These are phyloP conservation scores for Rhagium mordax DNA, from an alignment of 2,888 invertebrate species.

Conservation along the genomic window DNA sequence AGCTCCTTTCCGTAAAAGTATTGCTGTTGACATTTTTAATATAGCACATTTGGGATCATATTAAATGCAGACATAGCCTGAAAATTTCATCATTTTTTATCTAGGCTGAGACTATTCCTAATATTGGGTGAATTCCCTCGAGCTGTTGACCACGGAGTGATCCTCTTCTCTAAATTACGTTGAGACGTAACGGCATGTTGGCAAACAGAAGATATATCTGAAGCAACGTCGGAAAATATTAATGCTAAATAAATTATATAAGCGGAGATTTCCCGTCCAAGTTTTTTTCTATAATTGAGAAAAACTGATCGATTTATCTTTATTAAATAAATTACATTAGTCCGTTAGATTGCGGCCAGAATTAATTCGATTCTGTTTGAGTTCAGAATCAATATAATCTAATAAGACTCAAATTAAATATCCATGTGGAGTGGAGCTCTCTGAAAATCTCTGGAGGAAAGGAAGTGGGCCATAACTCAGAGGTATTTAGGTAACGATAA, in stretches of 20 bases:
- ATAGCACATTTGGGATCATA: too few relatives aligned
- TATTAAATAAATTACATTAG: conserved; percentile 15
- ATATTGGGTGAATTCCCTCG: too few relatives aligned
- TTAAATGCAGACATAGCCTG: too few relatives aligned
- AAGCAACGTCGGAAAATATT: not conserved
- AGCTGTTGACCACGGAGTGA: not conserved
- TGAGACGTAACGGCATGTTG: not conserved
- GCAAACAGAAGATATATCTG: not conserved
- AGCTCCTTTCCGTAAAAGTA: too few relatives aligned
- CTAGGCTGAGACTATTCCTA: too few relatives aligned
- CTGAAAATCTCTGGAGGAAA: not conserved
- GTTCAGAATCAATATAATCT: conserved; percentile 8
- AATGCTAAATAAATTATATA: not conserved
- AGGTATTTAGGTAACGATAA: not conserved
- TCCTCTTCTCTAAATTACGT: not conserved
- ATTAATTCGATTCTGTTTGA: conserved; percentile 18
- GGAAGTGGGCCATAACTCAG: not conserved
- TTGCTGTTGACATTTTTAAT: too few relatives aligned
- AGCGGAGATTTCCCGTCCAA: not conserved
- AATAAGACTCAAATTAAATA: conserved; percentile 26
- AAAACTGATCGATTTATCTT: conserved; percentile 1
- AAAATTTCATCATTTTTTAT: too few relatives aligned
- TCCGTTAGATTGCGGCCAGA: conserved; percentile 16
- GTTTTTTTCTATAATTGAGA: not conserved
- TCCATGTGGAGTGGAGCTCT: not conserved